Conservation (phyloP, 2,888 invertebrate genomes). For the Pristionchus mayeri region DNA sequence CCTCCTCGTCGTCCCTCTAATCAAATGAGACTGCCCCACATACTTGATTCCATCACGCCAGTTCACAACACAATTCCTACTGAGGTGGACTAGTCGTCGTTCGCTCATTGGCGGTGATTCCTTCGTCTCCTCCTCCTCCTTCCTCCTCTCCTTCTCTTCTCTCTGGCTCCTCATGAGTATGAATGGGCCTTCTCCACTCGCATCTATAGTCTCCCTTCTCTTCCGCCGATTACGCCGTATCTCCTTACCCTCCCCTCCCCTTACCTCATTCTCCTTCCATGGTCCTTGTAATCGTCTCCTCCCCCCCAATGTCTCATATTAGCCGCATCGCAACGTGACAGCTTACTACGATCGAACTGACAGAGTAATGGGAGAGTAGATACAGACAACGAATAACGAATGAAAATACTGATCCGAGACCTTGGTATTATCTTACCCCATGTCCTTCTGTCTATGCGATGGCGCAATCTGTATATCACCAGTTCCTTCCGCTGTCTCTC, state of each 20-base stretch:
- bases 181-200: background rate
- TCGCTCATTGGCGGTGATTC: no score
- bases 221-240: slow-evolving; percentile 34
- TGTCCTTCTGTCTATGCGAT: slow-evolving; percentile 4
- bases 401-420: background rate
- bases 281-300: slow-evolving; percentile 30
- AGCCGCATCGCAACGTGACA: slow-evolving; percentile 14
- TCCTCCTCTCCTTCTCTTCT: background rate
- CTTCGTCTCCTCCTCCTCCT: background rate
- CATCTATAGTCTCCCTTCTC: slow-evolving; percentile 33
- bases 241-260: slow-evolving; percentile 14
- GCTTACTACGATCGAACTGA: background rate
- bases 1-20: no score
- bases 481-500: slow-evolving; percentile 27
- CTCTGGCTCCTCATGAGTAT: background rate
- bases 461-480: slow-evolving; percentile 37
- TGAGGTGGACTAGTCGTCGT: no score
- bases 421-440: background rate
- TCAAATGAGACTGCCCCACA: background rate
- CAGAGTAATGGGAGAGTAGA: background rate
- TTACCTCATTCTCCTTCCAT: background rate
- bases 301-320: slow-evolving; percentile 39
- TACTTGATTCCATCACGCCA: no score
- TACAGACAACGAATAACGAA: background rate
- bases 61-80: no score